phyloP scores from a whole-genome alignment of 2,797 vertebrate genomes.

The Semaprochilodus insignis region DNA sequence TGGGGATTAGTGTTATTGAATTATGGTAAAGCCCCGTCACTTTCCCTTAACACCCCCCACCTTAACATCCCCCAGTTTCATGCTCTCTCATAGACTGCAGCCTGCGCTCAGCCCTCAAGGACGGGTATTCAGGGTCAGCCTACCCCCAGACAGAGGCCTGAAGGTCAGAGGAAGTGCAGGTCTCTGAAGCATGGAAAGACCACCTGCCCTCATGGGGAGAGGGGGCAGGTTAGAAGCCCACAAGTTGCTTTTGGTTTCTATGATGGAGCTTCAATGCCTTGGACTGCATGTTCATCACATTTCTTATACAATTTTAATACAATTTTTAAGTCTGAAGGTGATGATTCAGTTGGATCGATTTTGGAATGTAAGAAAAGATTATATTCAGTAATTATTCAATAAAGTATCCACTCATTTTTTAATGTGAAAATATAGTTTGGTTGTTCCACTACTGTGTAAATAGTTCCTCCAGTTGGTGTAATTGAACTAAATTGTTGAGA shows the following conservation, averaged over 20 bases:
- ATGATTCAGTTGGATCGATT: neutral
- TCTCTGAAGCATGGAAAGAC: slow-evolving; percentile 54
- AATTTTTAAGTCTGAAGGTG: neutral
- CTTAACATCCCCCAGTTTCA: slow-evolving; percentile 28
- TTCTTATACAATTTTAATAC: neutral
- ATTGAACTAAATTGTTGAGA: too few relatives aligned
- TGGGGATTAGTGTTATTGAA: slow-evolving; percentile 85
- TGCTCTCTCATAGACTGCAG: slow-evolving; percentile 28
- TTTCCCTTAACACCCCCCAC: slow-evolving; percentile 46
- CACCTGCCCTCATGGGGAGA: slow-evolving; percentile 48
- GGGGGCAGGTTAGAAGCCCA: neutral
- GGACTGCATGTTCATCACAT: neutral
- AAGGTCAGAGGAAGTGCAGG: slow-evolving; percentile 63
- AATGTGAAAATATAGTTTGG: too few relatives aligned
- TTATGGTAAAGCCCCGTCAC: slow-evolving; percentile 69
- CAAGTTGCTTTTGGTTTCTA: slow-evolving; percentile 16
- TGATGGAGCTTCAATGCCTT: slow-evolving; percentile 11
- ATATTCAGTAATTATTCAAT: neutral
- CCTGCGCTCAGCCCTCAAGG: slow-evolving; percentile 13
- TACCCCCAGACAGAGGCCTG: slow-evolving; percentile 31
- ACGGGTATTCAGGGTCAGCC: slow-evolving; percentile 26
- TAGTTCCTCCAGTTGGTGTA: neutral
- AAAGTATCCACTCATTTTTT: neutral
- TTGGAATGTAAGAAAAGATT: too few relatives aligned
- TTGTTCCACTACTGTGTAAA: neutral